A percentile compares a stretch with the other conserved stretches of the same genome.
These are phyloP conservation scores for Sthenelais limicola DNA, from an alignment of 2,888 invertebrate genomes.

Conservation along the genomic window DNA sequence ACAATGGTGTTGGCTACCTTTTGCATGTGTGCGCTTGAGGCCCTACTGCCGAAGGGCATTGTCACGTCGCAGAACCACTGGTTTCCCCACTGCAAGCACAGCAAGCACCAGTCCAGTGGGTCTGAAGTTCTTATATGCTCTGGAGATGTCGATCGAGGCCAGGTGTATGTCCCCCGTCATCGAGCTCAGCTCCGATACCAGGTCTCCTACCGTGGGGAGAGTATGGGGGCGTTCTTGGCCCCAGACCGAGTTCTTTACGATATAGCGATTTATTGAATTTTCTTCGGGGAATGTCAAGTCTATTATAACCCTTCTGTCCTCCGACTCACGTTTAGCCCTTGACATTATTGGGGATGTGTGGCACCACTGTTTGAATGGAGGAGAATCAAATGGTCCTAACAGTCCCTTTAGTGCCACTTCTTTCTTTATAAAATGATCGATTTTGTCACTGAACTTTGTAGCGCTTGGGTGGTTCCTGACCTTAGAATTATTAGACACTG, in stretches of 20 bases:
- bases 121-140: conserved; percentile 18
- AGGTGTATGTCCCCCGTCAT: background rate
- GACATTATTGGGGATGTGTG: background rate
- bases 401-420: background rate
- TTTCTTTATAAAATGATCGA: background rate
- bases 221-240: background rate
- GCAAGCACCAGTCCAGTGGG: background rate
- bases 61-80: no score
- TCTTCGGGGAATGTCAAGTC: background rate
- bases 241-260: background rate
- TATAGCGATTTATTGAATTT: background rate
- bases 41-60: no score
- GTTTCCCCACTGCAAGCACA: background rate
- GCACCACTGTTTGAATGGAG: background rate
- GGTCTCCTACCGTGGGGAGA: background rate
- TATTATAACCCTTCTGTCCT: background rate
- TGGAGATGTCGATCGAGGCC: background rate
- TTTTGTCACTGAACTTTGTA: background rate
- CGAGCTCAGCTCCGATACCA: background rate
- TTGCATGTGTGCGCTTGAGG: no score
- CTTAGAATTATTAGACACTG: background rate
- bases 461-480: conserved; percentile 6
- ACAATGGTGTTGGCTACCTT: no score
- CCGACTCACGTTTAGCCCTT: background rate
- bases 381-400: background rate